Base-by-base conservation (phyloP, 2,113 vertebrate species). In the Pelvicachromis taeniatus region DNA sequence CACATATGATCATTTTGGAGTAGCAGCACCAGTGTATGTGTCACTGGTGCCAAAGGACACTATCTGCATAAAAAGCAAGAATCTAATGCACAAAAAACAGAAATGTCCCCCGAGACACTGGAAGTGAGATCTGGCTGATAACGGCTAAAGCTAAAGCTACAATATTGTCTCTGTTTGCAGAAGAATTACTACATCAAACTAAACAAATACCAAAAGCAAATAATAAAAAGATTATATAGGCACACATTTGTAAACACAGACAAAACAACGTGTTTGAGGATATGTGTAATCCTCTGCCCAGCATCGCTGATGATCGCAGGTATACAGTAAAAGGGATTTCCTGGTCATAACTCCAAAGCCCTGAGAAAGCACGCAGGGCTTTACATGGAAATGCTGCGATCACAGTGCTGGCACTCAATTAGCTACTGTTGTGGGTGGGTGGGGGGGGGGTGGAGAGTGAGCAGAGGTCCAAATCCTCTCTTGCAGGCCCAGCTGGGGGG, bases 391-490 rank as follows among this genome's bases (percentile, higher is more conserved):
- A 83, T 23, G 70, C 87, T 78, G 87, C 56, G 65, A 93, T 92
- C 89, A 88, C 75, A 92, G 86, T 9, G 40, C 90, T 35, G 89
- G 38, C 31, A 75, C 85, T 91, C 94, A 94, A 90, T 93, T 93
- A 93, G 92, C 91, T 93, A 88, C 90, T 93, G 93, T 92, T 91
- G 91, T 93, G 90, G 89, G 87, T 82, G 84, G 82, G 87, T 83
- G 81, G 90, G 89, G 87, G 81, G 84, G 82, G 87, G 84, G 81
- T 26, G 54, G 82, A 68, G 89, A 42, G 85, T 1, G 48, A 84
- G 88, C 75, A 53, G 85, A 82, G 92, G 85, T 93, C 88, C 90
- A 95, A 94, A 94, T 94, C 93, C 92, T 93, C 84, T 92, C 88
- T 84, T 29, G 40, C 85, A 63, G 87, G 78, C 90, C 93, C 92